These are phyloP conservation scores for Trematocara stigmaticum DNA, from an alignment of 2,113 vertebrate species.

Conservation along the genomic window DNA sequence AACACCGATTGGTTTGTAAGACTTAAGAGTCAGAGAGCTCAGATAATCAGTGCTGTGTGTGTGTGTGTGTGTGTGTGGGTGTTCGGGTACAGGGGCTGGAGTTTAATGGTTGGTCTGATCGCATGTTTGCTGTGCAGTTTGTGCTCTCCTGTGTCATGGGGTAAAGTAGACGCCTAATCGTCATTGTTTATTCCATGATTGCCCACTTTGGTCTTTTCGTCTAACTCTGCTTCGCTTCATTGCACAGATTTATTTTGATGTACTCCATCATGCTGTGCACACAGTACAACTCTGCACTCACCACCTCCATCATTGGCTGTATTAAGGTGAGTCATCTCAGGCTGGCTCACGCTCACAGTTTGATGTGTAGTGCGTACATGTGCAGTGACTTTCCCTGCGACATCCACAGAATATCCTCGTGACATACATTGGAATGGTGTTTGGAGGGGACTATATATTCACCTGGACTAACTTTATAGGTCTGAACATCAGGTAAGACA, in stretches of 20 bases:
- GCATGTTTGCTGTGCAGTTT: constrained; percentile 65
- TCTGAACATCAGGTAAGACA: constrained; percentile 89
- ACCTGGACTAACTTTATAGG: constrained; percentile 96
- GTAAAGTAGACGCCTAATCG: constrained; percentile 18
- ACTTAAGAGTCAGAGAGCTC: background rate
- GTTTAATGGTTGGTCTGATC: constrained; percentile 65
- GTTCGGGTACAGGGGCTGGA: constrained; percentile 44
- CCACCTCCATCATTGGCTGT: constrained; percentile 95
- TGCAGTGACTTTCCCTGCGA: background rate
- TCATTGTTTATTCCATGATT: background rate
- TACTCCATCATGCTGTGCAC: constrained; percentile 94
- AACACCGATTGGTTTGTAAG: background rate
- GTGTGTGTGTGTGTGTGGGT: background rate
- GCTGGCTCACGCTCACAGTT: background rate
- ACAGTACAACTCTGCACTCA: constrained; percentile 96
- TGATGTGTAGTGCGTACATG: background rate
- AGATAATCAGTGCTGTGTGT: background rate
- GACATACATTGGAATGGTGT: constrained; percentile 96
- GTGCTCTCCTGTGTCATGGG: constrained; percentile 73
- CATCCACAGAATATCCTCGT: constrained; percentile 88
- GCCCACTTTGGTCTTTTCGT: background rate
- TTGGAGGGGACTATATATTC: constrained; percentile 98
- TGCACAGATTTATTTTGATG: constrained; percentile 87
- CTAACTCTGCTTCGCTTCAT: background rate
- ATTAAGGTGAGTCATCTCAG: constrained; percentile 80